phyloP scores from a whole-genome alignment of 2,888 invertebrate species.

The Mesopsocus fuscifrons region DNA sequence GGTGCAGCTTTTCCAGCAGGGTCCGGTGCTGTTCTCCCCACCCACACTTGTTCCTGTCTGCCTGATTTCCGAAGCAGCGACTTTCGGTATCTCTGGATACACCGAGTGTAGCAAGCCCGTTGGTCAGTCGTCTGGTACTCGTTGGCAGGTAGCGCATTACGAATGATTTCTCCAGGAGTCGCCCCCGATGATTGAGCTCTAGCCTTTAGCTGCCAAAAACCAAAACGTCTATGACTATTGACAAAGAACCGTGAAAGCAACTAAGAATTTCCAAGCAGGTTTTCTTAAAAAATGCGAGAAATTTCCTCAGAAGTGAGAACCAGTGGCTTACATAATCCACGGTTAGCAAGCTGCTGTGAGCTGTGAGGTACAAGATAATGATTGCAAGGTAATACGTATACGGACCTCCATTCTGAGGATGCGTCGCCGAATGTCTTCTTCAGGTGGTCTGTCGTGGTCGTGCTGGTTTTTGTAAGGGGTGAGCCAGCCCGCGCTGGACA shows the following conservation, averaged over 20 bases:
- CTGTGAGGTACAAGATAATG: too few relatives aligned
- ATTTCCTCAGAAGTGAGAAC: too few relatives aligned
- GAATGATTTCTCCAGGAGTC: constrained; percentile 5
- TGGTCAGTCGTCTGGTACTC: constrained; percentile 5
- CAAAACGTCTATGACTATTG: too few relatives aligned
- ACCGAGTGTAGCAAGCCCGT: constrained; percentile 5
- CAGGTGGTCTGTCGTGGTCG: constrained; percentile 1
- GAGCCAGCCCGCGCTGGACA: constrained; percentile 8
- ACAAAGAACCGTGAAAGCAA: too few relatives aligned
- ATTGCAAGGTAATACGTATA: too few relatives aligned
- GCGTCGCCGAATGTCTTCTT: constrained; percentile 3
- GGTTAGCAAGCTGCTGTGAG: too few relatives aligned
- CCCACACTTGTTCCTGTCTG: neutral
- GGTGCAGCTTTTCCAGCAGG: neutral
- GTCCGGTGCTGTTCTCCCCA: neutral
- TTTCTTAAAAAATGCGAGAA: too few relatives aligned
- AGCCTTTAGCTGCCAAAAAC: constrained; percentile 3
- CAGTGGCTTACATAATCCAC: too few relatives aligned
- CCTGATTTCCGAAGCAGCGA: constrained; percentile 1
- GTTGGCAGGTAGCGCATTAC: constrained; percentile 5
- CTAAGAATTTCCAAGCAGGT: too few relatives aligned
- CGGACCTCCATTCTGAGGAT: constrained; percentile 5
- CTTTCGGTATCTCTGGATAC: constrained; percentile 4
- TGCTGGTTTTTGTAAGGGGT: constrained; percentile 4
- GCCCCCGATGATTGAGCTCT: constrained; percentile 7